Evolutionary conservation across 2,113 vertebrate genomes (phyloP).

Genomic region (Bettongia penicillata): DNA sequence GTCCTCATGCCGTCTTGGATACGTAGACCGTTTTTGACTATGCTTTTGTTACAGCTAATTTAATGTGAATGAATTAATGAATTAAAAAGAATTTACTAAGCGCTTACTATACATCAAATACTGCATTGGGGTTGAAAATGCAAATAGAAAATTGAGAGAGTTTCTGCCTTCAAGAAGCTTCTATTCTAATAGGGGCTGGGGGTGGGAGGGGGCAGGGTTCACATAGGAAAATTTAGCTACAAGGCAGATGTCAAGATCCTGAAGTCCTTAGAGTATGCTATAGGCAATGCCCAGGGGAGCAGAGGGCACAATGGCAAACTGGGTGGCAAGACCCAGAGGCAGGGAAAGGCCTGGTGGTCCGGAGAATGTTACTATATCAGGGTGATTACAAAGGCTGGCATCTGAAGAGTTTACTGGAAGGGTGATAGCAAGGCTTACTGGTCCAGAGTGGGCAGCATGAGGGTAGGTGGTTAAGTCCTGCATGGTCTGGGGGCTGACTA

Average conservation of each 20-base stretch:
- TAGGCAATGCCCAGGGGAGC: background rate
- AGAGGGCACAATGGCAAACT: background rate
- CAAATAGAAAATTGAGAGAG: background rate
- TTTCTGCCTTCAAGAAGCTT: background rate
- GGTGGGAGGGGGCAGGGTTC: background rate
- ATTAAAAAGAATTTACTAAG: background rate
- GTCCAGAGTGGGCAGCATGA: background rate
- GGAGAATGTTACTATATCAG: background rate
- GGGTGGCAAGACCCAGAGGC: background rate
- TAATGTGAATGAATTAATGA: background rate
- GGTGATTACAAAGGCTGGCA: background rate
- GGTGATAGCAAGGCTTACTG: background rate
- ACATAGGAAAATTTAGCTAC: background rate
- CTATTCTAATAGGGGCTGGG: background rate
- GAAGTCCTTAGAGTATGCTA: background rate
- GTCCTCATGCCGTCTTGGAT: background rate
- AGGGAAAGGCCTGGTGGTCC: background rate
- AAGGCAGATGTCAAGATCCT: background rate
- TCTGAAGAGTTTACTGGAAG: background rate
- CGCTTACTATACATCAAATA: background rate
- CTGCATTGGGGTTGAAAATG: background rate
- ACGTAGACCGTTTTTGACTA: conserved; percentile 5
- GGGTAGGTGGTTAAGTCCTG: background rate
- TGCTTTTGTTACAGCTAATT: background rate
- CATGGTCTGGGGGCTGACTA: background rate